Percentiles rank a stretch among this genome's conserved stretches.
These are phyloP conservation scores for Temnothorax longispinosus DNA, from an alignment of 1,140 invertebrate genomes.

Conservation along the genomic window DNA sequence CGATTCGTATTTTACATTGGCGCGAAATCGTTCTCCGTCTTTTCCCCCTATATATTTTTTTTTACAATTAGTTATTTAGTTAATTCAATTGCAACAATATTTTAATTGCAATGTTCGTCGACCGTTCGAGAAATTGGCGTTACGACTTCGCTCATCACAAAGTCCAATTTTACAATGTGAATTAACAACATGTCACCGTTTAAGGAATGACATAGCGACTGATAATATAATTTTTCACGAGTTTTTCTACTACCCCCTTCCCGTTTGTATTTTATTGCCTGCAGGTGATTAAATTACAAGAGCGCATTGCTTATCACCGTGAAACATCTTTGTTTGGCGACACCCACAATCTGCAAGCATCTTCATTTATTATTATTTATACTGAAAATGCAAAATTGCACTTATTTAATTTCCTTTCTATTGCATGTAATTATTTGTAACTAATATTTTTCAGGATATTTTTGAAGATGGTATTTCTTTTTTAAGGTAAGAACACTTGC, in stretches of 20 bases:
- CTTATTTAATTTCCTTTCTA: constrained; percentile 17
- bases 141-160: background rate
- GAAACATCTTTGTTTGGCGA: constrained; percentile 25
- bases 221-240: constrained; percentile 31
- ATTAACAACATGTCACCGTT: constrained; percentile 42
- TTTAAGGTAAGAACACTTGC: constrained; percentile 52
- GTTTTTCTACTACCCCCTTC: background rate
- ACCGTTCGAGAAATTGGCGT: constrained; percentile 8
- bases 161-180: constrained; percentile 30
- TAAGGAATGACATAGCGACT: background rate
- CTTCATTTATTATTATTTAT: constrained; percentile 25
- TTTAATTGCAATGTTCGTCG: constrained; percentile 36
- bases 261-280: constrained; percentile 14
- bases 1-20: constrained; percentile 41
- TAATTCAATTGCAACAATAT: constrained; percentile 39
- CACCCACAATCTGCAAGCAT: background rate
- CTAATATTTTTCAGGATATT: constrained; percentile 42
- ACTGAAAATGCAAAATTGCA: constrained; percentile 34
- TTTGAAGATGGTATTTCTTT: constrained; percentile 16
- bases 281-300: constrained; percentile 33
- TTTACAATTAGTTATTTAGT: constrained; percentile 23
- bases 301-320: constrained; percentile 24
- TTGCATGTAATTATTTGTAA: constrained; percentile 37
- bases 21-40: background rate
- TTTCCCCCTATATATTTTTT: background rate